phyloP scores from a whole-genome alignment of 1,140 invertebrate genomes.

The Drosophila quadrilineata region DNA sequence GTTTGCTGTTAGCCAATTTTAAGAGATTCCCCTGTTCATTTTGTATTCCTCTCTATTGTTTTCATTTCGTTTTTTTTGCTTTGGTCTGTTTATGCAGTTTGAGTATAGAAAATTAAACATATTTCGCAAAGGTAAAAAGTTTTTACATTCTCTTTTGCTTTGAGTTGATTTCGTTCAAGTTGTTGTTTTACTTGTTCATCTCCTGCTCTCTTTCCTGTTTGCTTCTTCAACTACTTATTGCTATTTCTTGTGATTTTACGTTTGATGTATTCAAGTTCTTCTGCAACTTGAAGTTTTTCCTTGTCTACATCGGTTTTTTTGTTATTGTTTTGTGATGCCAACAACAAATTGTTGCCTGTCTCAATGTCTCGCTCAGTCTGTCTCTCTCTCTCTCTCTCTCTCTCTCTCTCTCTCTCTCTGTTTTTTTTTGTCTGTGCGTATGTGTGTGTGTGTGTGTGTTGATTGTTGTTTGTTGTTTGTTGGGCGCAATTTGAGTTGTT shows the following conservation, averaged over 20 bases:
- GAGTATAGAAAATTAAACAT: conserved; percentile 8
- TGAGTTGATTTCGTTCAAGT: conserved; percentile 38
- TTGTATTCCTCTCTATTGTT: not conserved
- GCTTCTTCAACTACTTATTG: conserved; percentile 7
- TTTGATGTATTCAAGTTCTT: conserved; percentile 37
- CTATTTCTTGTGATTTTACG: conserved; percentile 31
- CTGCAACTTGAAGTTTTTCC: no score
- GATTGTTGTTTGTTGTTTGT: conserved; percentile 29
- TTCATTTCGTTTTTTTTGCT: not conserved
- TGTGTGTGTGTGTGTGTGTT: not conserved
- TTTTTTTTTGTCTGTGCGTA: not conserved
- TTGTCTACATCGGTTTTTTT: conserved; percentile 12
- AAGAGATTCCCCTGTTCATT: no score
- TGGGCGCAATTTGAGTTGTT: conserved; percentile 34
- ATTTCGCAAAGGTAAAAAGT: no score
- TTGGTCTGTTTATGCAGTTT: not conserved
- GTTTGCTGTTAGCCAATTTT: no score
- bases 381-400: not conserved
- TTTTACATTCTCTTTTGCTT: not conserved
- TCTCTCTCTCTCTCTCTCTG: not conserved
- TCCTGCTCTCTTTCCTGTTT: not conserved
- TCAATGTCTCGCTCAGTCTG: no score
- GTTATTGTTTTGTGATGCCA: conserved; percentile 15
- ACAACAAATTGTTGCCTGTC: conserved; percentile 13
- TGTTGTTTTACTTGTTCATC: conserved; percentile 33